Conservation (phyloP, 35 echinoderm and acorn worm species). For the Chiridota heheva region DNA sequence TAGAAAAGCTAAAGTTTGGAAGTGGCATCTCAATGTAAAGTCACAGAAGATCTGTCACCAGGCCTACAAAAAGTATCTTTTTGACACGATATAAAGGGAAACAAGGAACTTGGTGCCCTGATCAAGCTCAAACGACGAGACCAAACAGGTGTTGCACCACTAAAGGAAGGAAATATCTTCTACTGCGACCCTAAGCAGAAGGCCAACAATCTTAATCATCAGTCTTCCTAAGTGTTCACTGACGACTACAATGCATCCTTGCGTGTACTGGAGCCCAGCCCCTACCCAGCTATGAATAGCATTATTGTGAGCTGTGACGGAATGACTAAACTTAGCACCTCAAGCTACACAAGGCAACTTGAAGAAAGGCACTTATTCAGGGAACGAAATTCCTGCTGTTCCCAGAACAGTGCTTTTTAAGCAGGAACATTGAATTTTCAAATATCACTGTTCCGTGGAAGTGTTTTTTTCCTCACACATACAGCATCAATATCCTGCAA, state of each 20-base stretch:
- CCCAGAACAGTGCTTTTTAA: too few species aligned
- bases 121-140: slow-evolving; percentile 29
- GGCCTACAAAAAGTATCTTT: background rate
- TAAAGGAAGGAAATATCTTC: slow-evolving; percentile 12
- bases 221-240: slow-evolving; percentile 36
- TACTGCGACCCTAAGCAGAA: slow-evolving; percentile 33
- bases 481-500: too few species aligned
- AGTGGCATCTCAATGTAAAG: background rate
- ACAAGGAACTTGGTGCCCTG: background rate
- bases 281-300: background rate
- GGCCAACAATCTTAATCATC: slow-evolving; percentile 45
- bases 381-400: too few species aligned
- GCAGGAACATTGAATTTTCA: too few species aligned
- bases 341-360: slow-evolving; percentile 51
- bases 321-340: slow-evolving; percentile 16
- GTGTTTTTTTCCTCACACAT: too few species aligned
- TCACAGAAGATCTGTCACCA: too few species aligned
- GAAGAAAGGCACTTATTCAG: too few species aligned
- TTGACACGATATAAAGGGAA: slow-evolving; percentile 5
- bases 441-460: too few species aligned
- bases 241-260: background rate
- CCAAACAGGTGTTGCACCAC: slow-evolving; percentile 13
- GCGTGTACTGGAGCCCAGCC: slow-evolving; percentile 9
- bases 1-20: too few species aligned
- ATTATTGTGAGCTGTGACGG: background rate